Conservation (phyloP, 2,888 invertebrate genomes). For the Steinernema scapterisci region DNA sequence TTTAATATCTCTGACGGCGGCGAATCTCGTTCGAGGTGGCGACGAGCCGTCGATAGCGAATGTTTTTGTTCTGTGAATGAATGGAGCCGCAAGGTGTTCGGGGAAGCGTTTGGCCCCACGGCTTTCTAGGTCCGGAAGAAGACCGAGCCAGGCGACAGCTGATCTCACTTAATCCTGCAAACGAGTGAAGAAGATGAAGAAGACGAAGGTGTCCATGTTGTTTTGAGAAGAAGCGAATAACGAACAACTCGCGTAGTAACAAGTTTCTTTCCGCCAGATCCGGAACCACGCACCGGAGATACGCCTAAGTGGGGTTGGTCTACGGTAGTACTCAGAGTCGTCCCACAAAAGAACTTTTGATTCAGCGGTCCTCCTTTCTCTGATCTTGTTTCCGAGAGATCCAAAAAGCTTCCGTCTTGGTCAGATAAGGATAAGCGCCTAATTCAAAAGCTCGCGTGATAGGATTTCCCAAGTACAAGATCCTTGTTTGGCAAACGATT, state of each 20-base stretch:
- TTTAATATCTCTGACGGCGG: neutral
- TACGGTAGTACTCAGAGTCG: too few species aligned
- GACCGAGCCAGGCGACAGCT: neutral
- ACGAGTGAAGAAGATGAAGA: neutral
- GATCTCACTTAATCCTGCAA: conserved; percentile 10
- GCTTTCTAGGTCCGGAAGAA: too few species aligned
- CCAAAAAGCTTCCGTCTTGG: too few species aligned
- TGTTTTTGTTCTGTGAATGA: conserved; percentile 2
- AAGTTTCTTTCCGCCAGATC: neutral
- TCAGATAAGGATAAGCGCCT: too few species aligned
- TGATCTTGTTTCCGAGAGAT: too few species aligned
- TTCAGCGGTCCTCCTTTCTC: too few species aligned
- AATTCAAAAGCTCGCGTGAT: too few species aligned
- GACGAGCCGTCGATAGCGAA: neutral
- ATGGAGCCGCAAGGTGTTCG: neutral
- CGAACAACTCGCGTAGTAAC: conserved; percentile 2
- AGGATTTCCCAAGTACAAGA: too few species aligned
- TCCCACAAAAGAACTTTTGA: too few species aligned
- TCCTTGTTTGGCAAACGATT: too few species aligned
- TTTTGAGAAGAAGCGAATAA: neutral
- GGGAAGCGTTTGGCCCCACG: neutral
- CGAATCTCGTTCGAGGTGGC: neutral
- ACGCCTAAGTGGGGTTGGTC: too few species aligned
- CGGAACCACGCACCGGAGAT: too few species aligned
- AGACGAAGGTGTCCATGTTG: neutral